Evolutionary conservation across 2,888 invertebrate species (phyloP), one percentile per base, ranked within the genome.

Genomic region (Macrophya annulata): DNA sequence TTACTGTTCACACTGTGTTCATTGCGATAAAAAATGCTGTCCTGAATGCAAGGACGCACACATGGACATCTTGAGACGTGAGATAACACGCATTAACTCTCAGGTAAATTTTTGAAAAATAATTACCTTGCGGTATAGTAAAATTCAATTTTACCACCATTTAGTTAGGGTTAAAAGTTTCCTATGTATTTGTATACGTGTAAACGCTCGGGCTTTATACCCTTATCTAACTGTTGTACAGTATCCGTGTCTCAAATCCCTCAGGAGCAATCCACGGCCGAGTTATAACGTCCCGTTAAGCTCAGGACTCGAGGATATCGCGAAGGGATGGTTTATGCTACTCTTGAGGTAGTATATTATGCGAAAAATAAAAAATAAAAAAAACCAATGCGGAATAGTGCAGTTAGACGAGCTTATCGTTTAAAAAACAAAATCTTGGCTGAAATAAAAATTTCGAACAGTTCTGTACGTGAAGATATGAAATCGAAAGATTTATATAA

Each of bases 11-110:
- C 95, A 96, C 79, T 99, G 99, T 94, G 97, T 97, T 43, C 99
- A 99, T 94, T 99, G 99, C 94, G 99, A 99, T 92, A 98, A 99
- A 93, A 98, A 98, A 94, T 97, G 99, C 87, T 99, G 99, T 94
- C 97, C 97, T 89, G 98, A 99, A 92, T 99, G 99, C 94, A 99
- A 99, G 94, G 96, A 97, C 85, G 98, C 98, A 17, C 99, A 99
- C 93, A 97, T 98, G 96, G 99, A 99, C 93, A 98, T 99, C 88
- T 94, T 99, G 86, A 96, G 98, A 89, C 96, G 99, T 86, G 99
- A 99, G 95, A 98, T 99, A 72, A 95, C 96, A 86, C 96, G 98
- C 91, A 97, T 98, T 86, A 97, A 98, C 92, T 97, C 97, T 93
- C 98, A 98, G 95, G 95, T 95, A 89, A 88, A 72, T 74, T 21